A percentile compares a stretch with the other conserved stretches of the same genome.
Evolutionary conservation across 1,140 invertebrate species (phyloP).

Genomic region (Tetramorium alpestre): DNA sequence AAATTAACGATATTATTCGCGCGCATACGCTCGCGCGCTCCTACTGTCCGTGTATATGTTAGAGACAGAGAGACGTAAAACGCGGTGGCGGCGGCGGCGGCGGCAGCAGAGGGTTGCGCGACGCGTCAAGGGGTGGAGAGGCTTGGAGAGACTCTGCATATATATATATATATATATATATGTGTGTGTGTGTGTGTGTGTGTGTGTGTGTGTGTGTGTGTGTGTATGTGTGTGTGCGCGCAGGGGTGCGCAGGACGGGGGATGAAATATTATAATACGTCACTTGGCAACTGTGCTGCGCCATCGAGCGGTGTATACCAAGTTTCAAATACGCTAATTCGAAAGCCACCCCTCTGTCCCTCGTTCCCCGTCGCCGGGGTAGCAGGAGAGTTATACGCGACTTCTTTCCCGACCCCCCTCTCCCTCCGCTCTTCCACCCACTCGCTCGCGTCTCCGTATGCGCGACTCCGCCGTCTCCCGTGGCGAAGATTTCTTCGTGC

Average conservation of each 20-base stretch:
- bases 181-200: conserved; percentile 2
- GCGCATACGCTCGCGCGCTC: conserved; percentile 67
- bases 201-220: background rate
- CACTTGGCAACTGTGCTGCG: conserved; percentile 84
- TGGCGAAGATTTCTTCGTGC: conserved; percentile 37
- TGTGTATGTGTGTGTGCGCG: conserved; percentile 37
- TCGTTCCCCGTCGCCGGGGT: conserved; percentile 52
- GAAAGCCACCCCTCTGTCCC: conserved; percentile 70
- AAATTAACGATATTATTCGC: conserved; percentile 85
- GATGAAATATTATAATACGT: conserved; percentile 85
- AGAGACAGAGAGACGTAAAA: conserved; percentile 76
- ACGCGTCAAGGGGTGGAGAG: conserved; percentile 69
- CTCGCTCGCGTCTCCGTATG: background rate
- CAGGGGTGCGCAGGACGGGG: conserved; percentile 66
- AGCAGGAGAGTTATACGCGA: conserved; percentile 57
- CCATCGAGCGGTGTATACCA: conserved; percentile 83
- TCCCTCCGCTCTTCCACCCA: background rate
- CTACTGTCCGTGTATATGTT: conserved; percentile 75
- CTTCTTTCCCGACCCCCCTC: conserved; percentile 60
- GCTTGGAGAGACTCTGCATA: conserved; percentile 53
- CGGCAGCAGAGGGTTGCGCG: conserved; percentile 53
- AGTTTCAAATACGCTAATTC: conserved; percentile 80
- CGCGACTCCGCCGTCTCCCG: conserved; percentile 24
- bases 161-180: background rate
- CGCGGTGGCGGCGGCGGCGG: conserved; percentile 55